Evolutionary conservation across 2,888 invertebrate species (phyloP).

Genomic region (Acanthosepion esculentum): DNA sequence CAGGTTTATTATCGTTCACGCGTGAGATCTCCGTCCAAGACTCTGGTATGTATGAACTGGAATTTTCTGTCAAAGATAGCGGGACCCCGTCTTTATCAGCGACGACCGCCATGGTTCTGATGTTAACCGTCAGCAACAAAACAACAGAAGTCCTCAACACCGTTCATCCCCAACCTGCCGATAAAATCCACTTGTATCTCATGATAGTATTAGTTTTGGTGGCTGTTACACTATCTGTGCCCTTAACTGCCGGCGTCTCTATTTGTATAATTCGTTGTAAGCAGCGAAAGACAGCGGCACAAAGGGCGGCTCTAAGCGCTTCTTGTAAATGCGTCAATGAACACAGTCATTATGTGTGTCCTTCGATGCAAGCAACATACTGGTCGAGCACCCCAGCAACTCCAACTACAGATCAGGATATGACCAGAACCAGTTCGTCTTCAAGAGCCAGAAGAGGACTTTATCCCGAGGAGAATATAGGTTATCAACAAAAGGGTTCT

Average conservation of each 20-base stretch:
- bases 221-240: background rate
- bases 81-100: background rate
- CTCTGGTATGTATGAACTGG: background rate
- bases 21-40: background rate
- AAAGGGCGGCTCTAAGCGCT: background rate
- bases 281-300: background rate
- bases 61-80: background rate
- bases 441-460: slow-evolving; percentile 1
- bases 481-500: background rate
- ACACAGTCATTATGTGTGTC: background rate
- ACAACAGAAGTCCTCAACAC: background rate
- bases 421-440: slow-evolving; percentile 1
- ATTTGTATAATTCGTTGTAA: background rate
- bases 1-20: background rate
- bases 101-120: background rate
- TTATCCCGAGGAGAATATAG: background rate
- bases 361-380: background rate
- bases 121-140: background rate
- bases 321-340: background rate
- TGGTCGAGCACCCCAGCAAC: background rate
- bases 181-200: background rate
- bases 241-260: background rate
- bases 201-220: background rate
- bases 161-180: background rate
- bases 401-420: background rate